Percentiles rank a stretch among this genome's conserved stretches.
These are phyloP conservation scores for Andrena minutula DNA, from an alignment of 2,888 invertebrate species.

Conservation along the genomic window DNA sequence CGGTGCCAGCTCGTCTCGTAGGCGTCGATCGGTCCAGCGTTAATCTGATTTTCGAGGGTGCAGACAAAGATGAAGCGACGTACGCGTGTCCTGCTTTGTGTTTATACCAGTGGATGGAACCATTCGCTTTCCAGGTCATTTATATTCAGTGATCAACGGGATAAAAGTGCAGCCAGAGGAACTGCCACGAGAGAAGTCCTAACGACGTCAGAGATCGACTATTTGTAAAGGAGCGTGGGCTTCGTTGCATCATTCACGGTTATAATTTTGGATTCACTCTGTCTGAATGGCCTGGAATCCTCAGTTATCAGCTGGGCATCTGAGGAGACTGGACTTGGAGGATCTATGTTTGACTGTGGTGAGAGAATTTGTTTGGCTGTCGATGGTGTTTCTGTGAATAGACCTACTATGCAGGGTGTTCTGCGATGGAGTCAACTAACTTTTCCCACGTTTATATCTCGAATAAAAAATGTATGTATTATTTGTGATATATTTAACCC, in stretches of 20 bases:
- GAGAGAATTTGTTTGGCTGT: constrained; percentile 12
- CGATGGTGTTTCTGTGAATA: constrained; percentile 17
- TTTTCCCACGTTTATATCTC: too few relatives aligned
- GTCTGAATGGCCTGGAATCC: background rate
- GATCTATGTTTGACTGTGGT: constrained; percentile 5
- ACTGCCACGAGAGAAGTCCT: background rate
- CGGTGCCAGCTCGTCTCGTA: constrained; percentile 37
- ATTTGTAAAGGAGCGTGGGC: constrained; percentile 4
- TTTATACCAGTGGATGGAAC: constrained; percentile 66
- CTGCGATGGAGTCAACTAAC: too few relatives aligned
- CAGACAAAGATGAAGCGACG: constrained; percentile 59
- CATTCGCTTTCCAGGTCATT: constrained; percentile 67
- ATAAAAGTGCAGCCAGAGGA: constrained; percentile 24
- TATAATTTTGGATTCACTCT: background rate
- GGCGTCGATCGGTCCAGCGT: constrained; percentile 64
- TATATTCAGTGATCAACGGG: constrained; percentile 63
- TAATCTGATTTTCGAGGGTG: constrained; percentile 73
- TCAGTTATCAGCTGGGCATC: constrained; percentile 17
- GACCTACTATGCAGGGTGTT: too few relatives aligned
- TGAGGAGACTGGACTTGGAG: constrained; percentile 9
- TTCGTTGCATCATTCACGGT: constrained; percentile 26
- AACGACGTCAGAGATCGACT: background rate
- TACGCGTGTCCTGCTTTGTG: constrained; percentile 61
- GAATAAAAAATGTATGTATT: too few relatives aligned
- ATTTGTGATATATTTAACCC: too few relatives aligned